Base-by-base conservation (phyloP, 2,113 vertebrate species). In the Porphyrio hochstetteri region DNA sequence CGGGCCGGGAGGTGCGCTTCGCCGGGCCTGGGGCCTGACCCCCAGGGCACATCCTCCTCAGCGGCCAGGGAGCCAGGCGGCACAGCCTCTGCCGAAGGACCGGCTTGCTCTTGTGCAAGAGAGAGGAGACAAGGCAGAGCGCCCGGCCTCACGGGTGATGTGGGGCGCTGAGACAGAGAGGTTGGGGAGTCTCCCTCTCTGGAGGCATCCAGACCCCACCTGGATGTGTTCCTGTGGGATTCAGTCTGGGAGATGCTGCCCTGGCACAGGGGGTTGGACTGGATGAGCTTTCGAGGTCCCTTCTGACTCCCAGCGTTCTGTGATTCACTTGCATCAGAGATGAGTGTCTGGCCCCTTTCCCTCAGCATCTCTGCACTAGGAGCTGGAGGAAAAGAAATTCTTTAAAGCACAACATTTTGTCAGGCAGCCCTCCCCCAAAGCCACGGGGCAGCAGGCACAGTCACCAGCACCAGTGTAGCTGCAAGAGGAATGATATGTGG, bases 401-500 rank as follows among this genome's bases (percentile, higher is more conserved):
- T 29, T 81, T 60, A 38, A 61, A 69, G 64, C 38, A 53, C 38
- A 21, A 60, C 16, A 13, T 52, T 24, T n/a, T 71, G 33, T 57
- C 38, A 36, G 3, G 8, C 18, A 35, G 60, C 29, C 40, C 17
- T 72, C 24, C 53, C 38, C 53, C 18, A 18, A 44, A 25, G 4
- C 0, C 16, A 57, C 13, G 17, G 38, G 42, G 46, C 4, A 0
- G 56, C 1, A 18, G 70, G n/a, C 52, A 7, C 42, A 13, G 44
- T 40, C 40, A 4, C 12, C 4, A 36, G 40, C 33, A 5, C 1
- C 5, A 0, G 19, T 16, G 60, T 1, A 10, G 76, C 52, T 88
- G 63, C 9, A 4, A 9, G 5, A 20, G 50, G 36, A 23, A 13
- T 0, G 0, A 24, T 0, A 3, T 2, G 0, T 0, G 15, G 56